These are phyloP conservation scores for Cairina moschata DNA, from an alignment of 2,113 vertebrate species.

Conservation along the genomic window DNA sequence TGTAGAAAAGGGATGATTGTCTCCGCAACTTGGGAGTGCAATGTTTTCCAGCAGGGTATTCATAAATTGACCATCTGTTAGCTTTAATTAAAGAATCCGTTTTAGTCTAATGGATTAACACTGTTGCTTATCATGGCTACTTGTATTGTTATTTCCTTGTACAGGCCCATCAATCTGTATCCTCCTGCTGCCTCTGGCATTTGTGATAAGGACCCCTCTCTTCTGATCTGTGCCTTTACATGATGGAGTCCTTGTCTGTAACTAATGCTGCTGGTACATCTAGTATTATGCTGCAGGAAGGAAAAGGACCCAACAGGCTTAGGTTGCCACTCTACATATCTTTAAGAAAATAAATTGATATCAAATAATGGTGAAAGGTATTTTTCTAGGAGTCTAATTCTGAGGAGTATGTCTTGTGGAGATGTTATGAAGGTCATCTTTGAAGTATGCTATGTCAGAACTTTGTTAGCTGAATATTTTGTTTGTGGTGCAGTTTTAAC, in stretches of 20 bases:
- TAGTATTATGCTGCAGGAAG: neutral
- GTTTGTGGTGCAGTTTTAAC: neutral
- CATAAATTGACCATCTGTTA: neutral
- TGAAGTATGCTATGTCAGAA: neutral
- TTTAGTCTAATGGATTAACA: constrained; percentile 17
- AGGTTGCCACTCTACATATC: neutral
- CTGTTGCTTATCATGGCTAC: neutral
- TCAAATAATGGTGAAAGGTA: neutral
- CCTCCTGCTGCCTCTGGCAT: neutral
- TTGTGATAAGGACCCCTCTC: neutral
- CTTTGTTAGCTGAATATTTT: neutral
- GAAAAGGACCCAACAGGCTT: neutral
- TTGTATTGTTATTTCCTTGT: neutral
- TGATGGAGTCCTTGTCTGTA: neutral
- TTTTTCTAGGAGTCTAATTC: neutral
- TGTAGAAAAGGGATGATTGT: neutral
- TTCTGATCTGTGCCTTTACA: neutral
- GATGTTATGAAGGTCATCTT: neutral
- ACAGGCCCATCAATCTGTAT: neutral
- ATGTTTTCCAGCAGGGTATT: neutral
- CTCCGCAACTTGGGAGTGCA: neutral
- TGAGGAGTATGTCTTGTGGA: neutral
- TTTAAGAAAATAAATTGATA: neutral
- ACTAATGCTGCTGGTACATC: neutral
- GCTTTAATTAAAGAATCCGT: constrained; percentile 9